A percentile compares a stretch with the other conserved stretches of the same genome.
These are phyloP conservation scores for Cygnus buccinator DNA, from an alignment of 2,113 vertebrate species.

Conservation along the genomic window DNA sequence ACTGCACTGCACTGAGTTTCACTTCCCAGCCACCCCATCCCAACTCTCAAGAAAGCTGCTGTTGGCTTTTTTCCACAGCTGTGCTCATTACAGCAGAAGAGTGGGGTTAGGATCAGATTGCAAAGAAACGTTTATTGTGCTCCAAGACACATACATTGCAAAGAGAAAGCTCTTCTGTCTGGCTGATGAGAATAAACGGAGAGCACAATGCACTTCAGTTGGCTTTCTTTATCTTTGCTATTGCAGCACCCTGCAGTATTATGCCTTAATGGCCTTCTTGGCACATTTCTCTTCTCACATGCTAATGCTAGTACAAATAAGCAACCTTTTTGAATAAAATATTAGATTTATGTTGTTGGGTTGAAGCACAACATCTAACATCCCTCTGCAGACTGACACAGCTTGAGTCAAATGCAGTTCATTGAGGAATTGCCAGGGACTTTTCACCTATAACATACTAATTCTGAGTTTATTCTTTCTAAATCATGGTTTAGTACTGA, in stretches of 20 bases:
- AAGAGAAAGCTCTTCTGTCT: neutral
- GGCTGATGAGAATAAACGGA: neutral
- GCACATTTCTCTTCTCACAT: neutral
- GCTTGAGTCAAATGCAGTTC: neutral
- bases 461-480: neutral
- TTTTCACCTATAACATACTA: neutral
- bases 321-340: neutral
- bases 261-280: neutral
- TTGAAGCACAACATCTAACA: neutral
- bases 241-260: neutral
- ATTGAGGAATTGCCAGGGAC: neutral
- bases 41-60: neutral
- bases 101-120: neutral
- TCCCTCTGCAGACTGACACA: neutral
- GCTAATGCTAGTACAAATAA: neutral
- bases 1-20: neutral
- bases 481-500: neutral
- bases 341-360: neutral
- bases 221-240: neutral
- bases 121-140: neutral
- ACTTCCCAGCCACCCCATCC: neutral
- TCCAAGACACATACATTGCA: neutral
- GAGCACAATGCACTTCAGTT: accelerated
- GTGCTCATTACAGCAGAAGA: neutral
- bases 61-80: neutral